Evolutionary conservation across 2,113 vertebrate species (phyloP).

Genomic region (Physeter macrocephalus): DNA sequence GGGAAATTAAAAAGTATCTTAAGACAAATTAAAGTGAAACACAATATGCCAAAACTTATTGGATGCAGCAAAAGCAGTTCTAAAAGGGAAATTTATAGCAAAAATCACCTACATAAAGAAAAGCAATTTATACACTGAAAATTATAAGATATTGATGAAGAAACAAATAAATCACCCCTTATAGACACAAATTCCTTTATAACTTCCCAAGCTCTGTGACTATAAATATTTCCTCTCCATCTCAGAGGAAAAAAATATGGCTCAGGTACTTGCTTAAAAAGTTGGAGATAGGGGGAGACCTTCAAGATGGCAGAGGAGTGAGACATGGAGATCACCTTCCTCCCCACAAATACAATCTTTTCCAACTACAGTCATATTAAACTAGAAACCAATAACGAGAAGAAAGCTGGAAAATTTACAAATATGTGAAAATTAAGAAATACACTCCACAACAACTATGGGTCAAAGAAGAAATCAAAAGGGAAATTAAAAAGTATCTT

Average conservation of each 20-base stretch:
- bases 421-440: background rate
- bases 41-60: background rate
- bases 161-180: background rate
- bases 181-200: background rate
- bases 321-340: too few relatives aligned
- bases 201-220: background rate
- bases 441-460: background rate
- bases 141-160: background rate
- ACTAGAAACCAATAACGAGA: background rate
- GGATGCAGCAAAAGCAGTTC: background rate
- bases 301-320: too few relatives aligned
- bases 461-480: background rate
- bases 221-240: background rate
- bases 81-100: background rate
- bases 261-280: background rate
- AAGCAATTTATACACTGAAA: background rate
- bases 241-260: background rate
- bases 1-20: background rate
- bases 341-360: too few relatives aligned
- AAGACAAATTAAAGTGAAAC: background rate
- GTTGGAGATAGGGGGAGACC: background rate
- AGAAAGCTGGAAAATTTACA: background rate
- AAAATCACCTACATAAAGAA: background rate
- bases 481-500: background rate
- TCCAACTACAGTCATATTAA: background rate